Percentiles rank a stretch among this genome's conserved stretches.
These are phyloP conservation scores for Turdus rufiventris DNA, from an alignment of 2,113 vertebrate genomes.

Conservation along the genomic window DNA sequence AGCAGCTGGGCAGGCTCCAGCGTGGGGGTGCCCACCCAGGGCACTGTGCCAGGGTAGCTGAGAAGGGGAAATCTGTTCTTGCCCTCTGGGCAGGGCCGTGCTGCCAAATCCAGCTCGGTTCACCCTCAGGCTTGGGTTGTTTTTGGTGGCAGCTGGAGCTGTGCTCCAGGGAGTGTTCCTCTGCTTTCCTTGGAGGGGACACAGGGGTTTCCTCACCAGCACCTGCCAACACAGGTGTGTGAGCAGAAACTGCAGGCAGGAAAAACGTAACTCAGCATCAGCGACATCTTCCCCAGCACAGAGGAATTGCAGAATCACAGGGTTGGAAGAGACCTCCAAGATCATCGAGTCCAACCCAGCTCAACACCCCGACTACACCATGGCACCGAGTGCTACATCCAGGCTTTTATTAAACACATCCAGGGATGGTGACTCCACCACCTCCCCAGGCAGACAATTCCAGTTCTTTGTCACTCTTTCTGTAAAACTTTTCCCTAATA, in stretches of 20 bases:
- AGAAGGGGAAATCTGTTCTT: neutral
- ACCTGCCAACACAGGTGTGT: neutral
- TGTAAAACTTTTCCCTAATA: neutral
- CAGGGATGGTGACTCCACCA: neutral
- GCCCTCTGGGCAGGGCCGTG: neutral
- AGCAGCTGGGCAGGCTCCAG: neutral
- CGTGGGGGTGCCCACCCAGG: neutral
- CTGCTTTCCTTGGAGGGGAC: neutral
- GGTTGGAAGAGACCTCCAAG: neutral
- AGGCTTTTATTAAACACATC: neutral
- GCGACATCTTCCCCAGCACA: rapidly evolving
- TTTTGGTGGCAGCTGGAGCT: neutral
- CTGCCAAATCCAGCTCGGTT: neutral
- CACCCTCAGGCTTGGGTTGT: neutral
- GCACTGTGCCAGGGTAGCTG: neutral
- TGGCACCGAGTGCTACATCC: neutral
- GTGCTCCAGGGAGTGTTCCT: neutral
- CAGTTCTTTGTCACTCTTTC: neutral
- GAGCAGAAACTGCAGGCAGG: neutral
- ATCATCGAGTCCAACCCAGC: neutral
- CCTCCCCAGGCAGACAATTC: rapidly evolving
- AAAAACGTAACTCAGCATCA: neutral
- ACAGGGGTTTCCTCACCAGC: neutral
- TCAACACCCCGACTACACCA: neutral
- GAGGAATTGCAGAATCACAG: neutral